Evolutionary conservation across 2,888 invertebrate genomes (phyloP), one percentile per base, ranked within the genome.

Genomic region (Acrocyrtus sp.): DNA sequence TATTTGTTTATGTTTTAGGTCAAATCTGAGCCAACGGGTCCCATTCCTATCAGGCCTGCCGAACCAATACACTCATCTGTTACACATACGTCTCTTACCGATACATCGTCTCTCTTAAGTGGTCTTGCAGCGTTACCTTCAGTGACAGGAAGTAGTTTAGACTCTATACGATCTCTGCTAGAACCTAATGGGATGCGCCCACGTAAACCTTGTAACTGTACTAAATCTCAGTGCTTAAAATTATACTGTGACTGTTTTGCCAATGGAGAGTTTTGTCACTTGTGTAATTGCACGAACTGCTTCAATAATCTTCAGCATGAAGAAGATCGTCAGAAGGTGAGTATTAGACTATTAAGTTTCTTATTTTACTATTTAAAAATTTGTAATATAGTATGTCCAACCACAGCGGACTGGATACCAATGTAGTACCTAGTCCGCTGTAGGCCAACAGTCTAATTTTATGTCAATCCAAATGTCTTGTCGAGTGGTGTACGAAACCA

Each of bases 241-340:
- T 85, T 99, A 86, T 91, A 99, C 85, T 99, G 99, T 86, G 99
- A 99, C 84, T 99, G 99, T 84, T 99, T 99, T 87, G 98, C 99
- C 3, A 98, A 98, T 86, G 99, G 98, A 3, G 98, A 99, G 86
- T 99, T 99, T 86, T 99, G 99, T 86, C 92, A 94, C 87, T 91
- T 90, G 85, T 99, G 99, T 86, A 99, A 99, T 84, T 99, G 99
- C 85, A 93, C 91, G 84, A 96, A 97, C 86, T 99, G 99, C 84
- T 94, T 90, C 82, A 99, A 99, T 83, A 98, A 98, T 86, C 86
- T 98, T 78, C 92, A 94, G 74, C 94, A 96, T 83, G 98, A 99
- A 84, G 96, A 96, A 82, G 92, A 96, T 80, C 85, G 99, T 21
- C 95, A 96, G 83, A 90, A 92, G 74, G 80, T 80, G 72, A 34